Conservation (phyloP, 64 coral and sea anemone genomes). For the Exaiptasia diaphana region DNA sequence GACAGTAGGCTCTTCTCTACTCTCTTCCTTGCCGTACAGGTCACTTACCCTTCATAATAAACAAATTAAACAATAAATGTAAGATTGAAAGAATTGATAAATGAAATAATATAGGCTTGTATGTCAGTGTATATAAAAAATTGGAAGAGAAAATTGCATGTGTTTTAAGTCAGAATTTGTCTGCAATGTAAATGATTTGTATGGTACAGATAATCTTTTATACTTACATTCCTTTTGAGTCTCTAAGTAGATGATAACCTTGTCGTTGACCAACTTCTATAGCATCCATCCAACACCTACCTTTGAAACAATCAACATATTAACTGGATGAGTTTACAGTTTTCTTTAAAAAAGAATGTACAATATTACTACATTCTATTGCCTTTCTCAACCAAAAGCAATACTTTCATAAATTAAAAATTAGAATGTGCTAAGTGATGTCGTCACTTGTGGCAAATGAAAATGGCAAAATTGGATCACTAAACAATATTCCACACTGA, state of each 20-base stretch:
- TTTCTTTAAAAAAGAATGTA: neutral
- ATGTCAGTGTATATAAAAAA: too few species aligned
- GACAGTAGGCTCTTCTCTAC: conserved; percentile 62
- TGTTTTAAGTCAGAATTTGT: too few species aligned
- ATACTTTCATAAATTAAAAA: too few species aligned
- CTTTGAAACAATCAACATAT: conserved; percentile 4
- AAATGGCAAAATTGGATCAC: neutral
- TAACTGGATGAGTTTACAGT: too few species aligned
- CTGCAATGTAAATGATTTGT: too few species aligned
- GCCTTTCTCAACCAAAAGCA: neutral
- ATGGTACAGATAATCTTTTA: too few species aligned
- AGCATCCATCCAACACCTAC: conserved; percentile 94
- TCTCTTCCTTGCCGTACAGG: conserved; percentile 88
- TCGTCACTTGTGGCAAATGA: neutral
- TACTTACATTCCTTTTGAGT: conserved; percentile 97
- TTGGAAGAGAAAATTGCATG: too few species aligned
- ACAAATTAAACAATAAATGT: neutral
- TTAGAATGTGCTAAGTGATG: too few species aligned
- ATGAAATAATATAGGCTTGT: too few species aligned
- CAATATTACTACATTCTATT: neutral
- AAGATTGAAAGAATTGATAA: too few species aligned
- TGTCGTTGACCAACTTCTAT: conserved; percentile 94
- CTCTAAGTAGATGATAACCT: conserved; percentile 80
- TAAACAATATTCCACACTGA: too few species aligned
- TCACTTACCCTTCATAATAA: conserved; percentile 82